Evolutionary conservation across 2,113 vertebrate species (phyloP).

Genomic region (Erythrolamprus reginae): DNA sequence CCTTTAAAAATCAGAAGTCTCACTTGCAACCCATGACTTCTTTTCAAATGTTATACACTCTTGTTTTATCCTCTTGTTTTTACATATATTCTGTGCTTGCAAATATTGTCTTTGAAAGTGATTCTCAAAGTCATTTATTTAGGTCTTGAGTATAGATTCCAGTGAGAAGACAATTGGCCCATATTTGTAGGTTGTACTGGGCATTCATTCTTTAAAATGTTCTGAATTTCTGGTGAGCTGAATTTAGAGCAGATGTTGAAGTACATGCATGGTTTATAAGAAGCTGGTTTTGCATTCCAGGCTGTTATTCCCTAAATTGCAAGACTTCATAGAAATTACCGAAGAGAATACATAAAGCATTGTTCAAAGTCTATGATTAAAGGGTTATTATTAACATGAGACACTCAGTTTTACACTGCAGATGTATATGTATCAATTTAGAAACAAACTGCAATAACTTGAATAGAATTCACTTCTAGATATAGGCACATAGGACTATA

Average conservation of each 20-base stretch:
- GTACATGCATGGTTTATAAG: not conserved
- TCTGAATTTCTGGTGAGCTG: not conserved
- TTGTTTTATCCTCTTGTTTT: not conserved
- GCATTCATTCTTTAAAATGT: not conserved
- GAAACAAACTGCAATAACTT: not conserved
- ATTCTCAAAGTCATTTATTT: not conserved
- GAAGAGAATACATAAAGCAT: conserved; percentile 19
- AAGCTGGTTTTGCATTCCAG: conserved; percentile 1
- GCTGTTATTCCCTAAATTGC: not conserved
- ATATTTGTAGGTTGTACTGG: not conserved
- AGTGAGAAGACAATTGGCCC: not conserved
- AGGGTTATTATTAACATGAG: conserved; percentile 41
- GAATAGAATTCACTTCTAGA: not conserved
- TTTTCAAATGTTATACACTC: not conserved
- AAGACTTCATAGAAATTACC: not conserved
- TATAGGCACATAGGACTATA: not conserved
- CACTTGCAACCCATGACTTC: not conserved
- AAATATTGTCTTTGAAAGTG: not conserved
- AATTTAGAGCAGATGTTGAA: not conserved
- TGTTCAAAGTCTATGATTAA: conserved; percentile 28
- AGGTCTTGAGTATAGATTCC: not conserved
- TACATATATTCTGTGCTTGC: not conserved
- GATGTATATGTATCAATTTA: not conserved
- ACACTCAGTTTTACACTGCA: conserved; percentile 33
- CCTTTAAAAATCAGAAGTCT: not conserved